phyloP scores from a whole-genome alignment of 2,113 vertebrate genomes.

The Hemibates koningsi region DNA sequence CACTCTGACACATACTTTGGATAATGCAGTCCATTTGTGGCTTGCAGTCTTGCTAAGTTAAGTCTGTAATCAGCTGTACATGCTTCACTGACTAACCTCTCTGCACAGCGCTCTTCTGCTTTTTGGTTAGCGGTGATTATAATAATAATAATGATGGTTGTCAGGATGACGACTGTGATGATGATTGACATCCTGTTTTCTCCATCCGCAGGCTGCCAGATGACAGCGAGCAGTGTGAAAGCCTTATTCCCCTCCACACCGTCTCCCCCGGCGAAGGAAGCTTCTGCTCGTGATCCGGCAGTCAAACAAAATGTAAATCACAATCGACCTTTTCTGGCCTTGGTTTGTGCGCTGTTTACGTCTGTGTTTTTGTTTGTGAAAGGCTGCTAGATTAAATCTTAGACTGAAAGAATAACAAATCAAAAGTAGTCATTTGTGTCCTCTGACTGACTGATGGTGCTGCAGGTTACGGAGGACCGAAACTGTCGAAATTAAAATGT shows the following conservation, averaged over 20 bases:
- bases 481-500: background rate
- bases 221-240: conserved; percentile 90
- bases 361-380: background rate
- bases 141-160: background rate
- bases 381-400: background rate
- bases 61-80: conserved; percentile 6
- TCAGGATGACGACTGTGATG: background rate
- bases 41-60: background rate
- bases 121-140: background rate
- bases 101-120: background rate
- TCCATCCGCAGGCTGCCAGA: conserved; percentile 74
- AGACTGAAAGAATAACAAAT: background rate
- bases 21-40: conserved; percentile 5
- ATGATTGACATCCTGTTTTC: conserved; percentile 7
- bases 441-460: background rate
- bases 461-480: background rate
- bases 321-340: background rate
- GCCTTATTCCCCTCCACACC: conserved; percentile 85
- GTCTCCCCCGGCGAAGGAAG: conserved; percentile 70
- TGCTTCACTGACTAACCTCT: background rate
- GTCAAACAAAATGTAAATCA: conserved; percentile 6
- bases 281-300: conserved; percentile 70
- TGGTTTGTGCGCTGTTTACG: background rate
- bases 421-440: background rate
- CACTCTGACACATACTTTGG: background rate